Conservation (phyloP, 2,113 vertebrate species). For the Solea solea region DNA sequence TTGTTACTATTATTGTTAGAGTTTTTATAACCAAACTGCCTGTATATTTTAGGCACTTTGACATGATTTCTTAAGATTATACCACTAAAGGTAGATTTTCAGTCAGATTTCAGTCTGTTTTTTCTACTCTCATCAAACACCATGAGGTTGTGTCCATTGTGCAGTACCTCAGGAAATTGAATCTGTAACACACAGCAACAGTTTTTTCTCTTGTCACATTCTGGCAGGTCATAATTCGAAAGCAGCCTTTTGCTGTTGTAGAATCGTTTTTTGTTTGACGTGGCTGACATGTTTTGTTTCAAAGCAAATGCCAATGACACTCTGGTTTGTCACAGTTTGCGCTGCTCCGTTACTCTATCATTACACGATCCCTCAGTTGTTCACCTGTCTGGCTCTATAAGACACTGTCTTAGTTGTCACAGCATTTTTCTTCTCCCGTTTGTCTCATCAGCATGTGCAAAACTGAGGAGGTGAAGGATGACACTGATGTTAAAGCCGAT, state of each 20-base stretch:
- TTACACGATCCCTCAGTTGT: background rate
- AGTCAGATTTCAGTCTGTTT: too few relatives aligned
- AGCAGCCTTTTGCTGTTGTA: background rate
- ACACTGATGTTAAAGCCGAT: conserved; percentile 63
- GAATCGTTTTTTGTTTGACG: background rate
- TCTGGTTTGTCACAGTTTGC: background rate
- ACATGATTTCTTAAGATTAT: too few relatives aligned
- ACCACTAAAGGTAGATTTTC: too few relatives aligned
- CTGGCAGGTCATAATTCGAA: background rate
- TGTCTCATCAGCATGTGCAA: conserved; percentile 66
- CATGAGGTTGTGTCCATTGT: too few relatives aligned
- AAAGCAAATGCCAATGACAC: background rate
- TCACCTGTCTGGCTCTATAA: background rate
- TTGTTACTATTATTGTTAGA: too few relatives aligned
- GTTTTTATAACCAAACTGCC: too few relatives aligned
- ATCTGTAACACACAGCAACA: too few relatives aligned
- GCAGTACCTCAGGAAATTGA: too few relatives aligned
- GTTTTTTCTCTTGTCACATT: background rate
- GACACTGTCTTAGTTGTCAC: background rate
- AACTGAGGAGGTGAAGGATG: conserved; percentile 72
- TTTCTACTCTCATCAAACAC: too few relatives aligned
- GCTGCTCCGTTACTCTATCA: too few relatives aligned
- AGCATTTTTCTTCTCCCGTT: conserved; percentile 5
- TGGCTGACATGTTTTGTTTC: background rate
- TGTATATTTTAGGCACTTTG: too few relatives aligned